A percentile compares a stretch with the other conserved stretches of the same genome.
These are phyloP conservation scores for Periophthalmus magnuspinnatus DNA, from an alignment of 2,797 vertebrate genomes.

Conservation along the genomic window DNA sequence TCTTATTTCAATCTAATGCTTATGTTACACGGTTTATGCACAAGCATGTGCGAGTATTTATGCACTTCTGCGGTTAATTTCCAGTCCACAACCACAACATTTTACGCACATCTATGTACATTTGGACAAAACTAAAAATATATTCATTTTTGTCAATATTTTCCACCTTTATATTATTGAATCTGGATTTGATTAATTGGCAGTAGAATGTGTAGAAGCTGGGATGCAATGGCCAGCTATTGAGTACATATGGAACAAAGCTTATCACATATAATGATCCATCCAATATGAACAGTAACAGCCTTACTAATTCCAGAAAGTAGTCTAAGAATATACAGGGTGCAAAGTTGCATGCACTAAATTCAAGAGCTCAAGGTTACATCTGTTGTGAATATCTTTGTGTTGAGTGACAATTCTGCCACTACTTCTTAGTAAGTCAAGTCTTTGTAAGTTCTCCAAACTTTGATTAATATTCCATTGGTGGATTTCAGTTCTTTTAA, in stretches of 20 bases:
- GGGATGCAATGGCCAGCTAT: too few relatives aligned
- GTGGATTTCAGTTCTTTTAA: neutral
- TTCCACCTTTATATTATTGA: too few relatives aligned
- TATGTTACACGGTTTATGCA: too few relatives aligned
- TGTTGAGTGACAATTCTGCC: neutral
- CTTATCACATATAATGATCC: neutral
- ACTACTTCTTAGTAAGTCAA: neutral
- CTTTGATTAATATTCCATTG: neutral
- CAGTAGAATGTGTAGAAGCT: too few relatives aligned
- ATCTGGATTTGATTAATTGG: too few relatives aligned
- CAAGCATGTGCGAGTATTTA: too few relatives aligned
- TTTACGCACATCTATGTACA: too few relatives aligned
- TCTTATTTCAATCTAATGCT: too few relatives aligned
- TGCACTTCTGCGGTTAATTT: too few relatives aligned
- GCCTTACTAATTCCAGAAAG: constrained; percentile 4
- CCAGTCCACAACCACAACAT: too few relatives aligned
- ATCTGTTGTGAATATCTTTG: constrained; percentile 1
- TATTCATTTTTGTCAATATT: too few relatives aligned
- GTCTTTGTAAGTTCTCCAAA: neutral
- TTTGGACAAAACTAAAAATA: too few relatives aligned
- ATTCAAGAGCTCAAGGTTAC: constrained; percentile 4
- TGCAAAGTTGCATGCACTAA: constrained; percentile 1
- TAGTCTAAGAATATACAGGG: neutral
- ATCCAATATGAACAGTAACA: neutral
- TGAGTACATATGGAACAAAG: neutral